These are phyloP conservation scores for Loxodonta africana DNA, from an alignment of 2,113 vertebrate genomes.

Conservation along the genomic window DNA sequence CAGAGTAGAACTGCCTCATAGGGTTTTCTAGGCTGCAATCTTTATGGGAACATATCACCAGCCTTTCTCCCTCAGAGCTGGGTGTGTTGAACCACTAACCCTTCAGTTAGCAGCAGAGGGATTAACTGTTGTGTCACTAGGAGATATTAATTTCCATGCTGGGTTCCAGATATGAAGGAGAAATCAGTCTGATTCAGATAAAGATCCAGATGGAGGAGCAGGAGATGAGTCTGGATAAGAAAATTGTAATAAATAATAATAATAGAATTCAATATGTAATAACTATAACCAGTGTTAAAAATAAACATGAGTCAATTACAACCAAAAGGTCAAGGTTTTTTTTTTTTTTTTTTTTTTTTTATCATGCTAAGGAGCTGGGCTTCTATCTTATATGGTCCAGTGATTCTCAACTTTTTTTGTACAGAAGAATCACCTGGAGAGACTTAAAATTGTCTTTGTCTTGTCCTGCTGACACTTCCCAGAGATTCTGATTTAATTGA, in stretches of 20 bases:
- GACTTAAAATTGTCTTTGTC: neutral
- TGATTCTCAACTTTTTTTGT: neutral
- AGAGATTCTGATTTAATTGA: slow-evolving; percentile 16
- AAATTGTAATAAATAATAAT: slow-evolving; percentile 21
- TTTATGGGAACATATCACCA: no score
- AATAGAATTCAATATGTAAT: neutral
- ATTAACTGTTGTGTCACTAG: neutral
- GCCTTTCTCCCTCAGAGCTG: no score
- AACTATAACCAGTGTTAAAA: neutral
- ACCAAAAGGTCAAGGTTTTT: neutral
- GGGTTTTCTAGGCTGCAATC: no score
- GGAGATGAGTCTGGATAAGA: neutral
- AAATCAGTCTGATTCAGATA: neutral
- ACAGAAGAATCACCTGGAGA: neutral
- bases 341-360: neutral
- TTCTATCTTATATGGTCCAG: neutral
- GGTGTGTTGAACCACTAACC: no score
- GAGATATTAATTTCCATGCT: neutral
- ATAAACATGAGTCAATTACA: neutral
- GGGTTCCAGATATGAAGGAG: neutral
- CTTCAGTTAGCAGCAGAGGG: no score
- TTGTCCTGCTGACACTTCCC: neutral
- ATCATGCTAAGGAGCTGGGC: neutral
- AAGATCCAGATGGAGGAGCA: neutral
- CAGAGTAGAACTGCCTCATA: no score